Base-by-base conservation (phyloP, 1,140 invertebrate species). In the Sitobion miscanthi region DNA sequence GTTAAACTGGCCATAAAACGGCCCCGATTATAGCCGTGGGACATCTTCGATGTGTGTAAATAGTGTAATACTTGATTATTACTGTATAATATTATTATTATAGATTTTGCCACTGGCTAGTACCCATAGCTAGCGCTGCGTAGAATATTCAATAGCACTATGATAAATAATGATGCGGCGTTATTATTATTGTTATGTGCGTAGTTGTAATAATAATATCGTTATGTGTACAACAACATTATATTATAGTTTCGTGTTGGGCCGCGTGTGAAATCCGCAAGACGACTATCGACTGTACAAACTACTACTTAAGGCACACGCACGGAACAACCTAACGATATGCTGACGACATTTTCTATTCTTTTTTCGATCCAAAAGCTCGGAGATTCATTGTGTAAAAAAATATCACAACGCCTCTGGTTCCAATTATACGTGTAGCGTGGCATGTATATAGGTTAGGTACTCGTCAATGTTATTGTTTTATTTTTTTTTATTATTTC, bases 401-500 rank as follows among this genome's bases (percentile, higher is more conserved):
- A 77, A 77, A 77, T 77, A 77, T n/a, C 62, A n/a, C 62, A 17
- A 77, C 62, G 62, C n/a, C n/a, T n/a, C n/a, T 77, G 62, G 62
- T n/a, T 77, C 62, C 62, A 77, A n/a, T 77, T 77, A 77, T 77
- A 77, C 5, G 62, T 17, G 62, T 4, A 77, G 14, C n/a, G 14
- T 77, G 4, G 14, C n/a, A 77, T n/a, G n/a, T n/a, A 77, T 69
- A 69, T 77, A 77, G 30, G n/a, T 17, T 69, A n/a, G 30, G 14
- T 77, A n/a, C 62, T 77, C 62, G 14, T n/a, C 30, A 77, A 77
- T 77, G 62, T 77, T 77, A 69, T 77, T 77, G 30, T 77, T 77
- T 77, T 77, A 11, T 77, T 77, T 77, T 69, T n/a, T 77, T 77
- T 77, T 77, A 77, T 62, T 62, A 62, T 77, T 77, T 77, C 62